Evolutionary conservation across 2,888 invertebrate species (phyloP), one percentile per base, ranked within the genome.

Genomic region (Zhengitettix transpicula): DNA sequence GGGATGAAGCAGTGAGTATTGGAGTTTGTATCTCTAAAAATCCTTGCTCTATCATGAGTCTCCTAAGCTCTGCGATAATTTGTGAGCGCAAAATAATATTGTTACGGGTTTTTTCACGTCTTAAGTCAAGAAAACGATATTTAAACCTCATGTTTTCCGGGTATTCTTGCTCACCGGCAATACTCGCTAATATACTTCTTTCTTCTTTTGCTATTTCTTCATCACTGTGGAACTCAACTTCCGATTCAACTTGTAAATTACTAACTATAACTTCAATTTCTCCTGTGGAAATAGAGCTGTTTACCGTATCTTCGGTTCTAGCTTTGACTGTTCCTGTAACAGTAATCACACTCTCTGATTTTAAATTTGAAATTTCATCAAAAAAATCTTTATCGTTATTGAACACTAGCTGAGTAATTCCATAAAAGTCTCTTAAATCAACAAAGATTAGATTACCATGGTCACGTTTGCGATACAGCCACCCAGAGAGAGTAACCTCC

Each of bases 11-110:
- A 15, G 56, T 59, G 9, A 59, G 44, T 14, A 56, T 59, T n/a
- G 59, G 59, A 12, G 59, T 59, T 44, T 59, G 42, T 8, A 59
- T 44, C 15, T 59, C 59, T 12, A 56, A 40, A 41, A 59, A 59
- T 10, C 28, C 55, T 10, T 54, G 54, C 44, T 42, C 44, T 42
- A 42, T 42, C 44, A 42, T 42, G 44, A 42, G 44, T 12, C 44
- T 42, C 10, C 44, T 10, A 12, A 42, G 44, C 12, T 42, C 44
- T 42, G 44, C 44, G 12, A 42, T 42, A 12, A 42, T 12, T 42
- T 42, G 44, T 12, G 44, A 42, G 44, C 44, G 44, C 44, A 42
- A 42, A 42, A 42, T 42, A 42, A 42, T 42, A 12, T 42, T 42
- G 44, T 42, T 42, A 12, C 44, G 44, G 44, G 44, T 12, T 12